Percentiles rank a stretch among this genome's conserved stretches.
phyloP scores from a whole-genome alignment of 2,888 invertebrate genomes.

The Archips crataeganus region DNA sequence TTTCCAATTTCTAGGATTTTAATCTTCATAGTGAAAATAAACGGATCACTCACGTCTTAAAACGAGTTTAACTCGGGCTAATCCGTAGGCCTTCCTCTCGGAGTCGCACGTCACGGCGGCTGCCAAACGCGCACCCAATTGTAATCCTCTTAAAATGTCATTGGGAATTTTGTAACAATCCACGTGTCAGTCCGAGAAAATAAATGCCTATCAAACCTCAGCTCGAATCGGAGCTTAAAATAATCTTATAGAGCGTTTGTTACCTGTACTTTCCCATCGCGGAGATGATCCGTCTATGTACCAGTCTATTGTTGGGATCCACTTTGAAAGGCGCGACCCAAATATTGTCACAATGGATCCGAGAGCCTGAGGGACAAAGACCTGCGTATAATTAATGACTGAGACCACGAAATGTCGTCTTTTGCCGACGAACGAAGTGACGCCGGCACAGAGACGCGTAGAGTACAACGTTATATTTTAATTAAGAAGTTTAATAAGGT shows the following conservation, averaged over 20 bases:
- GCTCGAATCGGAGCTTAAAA: conserved; percentile 33
- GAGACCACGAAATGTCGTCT: conserved; percentile 81
- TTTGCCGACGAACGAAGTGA: conserved; percentile 65
- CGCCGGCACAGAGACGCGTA: conserved; percentile 50
- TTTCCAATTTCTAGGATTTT: conserved; percentile 9
- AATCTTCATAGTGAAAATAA: too few species aligned
- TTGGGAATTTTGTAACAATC: conserved; percentile 11
- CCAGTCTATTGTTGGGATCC: conserved; percentile 66
- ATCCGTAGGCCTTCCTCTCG: too few species aligned
- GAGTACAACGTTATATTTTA: conserved; percentile 40
- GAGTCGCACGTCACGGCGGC: too few species aligned
- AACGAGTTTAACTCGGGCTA: too few species aligned
- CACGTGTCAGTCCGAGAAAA: conserved; percentile 3
- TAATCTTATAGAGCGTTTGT: conserved; percentile 44
- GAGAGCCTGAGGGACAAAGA: conserved; percentile 78
- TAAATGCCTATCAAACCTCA: conserved; percentile 28
- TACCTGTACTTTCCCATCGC: conserved; percentile 71
- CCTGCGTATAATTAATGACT: conserved; percentile 82
- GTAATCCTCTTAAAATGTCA: conserved; percentile 37
- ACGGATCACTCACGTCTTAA: too few species aligned
- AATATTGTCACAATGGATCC: conserved; percentile 83
- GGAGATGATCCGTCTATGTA: conserved; percentile 78
- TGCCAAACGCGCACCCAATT: not conserved
- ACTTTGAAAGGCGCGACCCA: conserved; percentile 79
- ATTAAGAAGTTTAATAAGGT: conserved; percentile 9